Conservation (phyloP, 1,140 invertebrate species). For the Polypedilum vanderplanki region DNA sequence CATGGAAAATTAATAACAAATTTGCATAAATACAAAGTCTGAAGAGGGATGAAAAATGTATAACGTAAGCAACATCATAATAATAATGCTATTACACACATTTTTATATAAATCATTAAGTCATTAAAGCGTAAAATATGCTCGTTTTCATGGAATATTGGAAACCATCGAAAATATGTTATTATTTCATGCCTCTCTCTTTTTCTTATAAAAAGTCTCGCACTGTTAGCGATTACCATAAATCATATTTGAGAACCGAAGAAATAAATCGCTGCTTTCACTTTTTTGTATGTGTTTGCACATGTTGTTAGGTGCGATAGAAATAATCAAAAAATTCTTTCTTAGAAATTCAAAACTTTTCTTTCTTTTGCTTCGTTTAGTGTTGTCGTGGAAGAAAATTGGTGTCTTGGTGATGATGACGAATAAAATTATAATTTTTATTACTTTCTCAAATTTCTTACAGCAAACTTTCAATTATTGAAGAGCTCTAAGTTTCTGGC, state of each 20-base stretch:
- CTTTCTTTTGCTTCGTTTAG: not conserved
- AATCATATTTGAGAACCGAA: not conserved
- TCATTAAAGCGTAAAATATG: slow-evolving; percentile 10
- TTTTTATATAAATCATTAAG: slow-evolving; percentile 26
- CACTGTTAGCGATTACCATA: slow-evolving; percentile 24
- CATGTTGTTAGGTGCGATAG: slow-evolving; percentile 3
- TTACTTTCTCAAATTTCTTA: too few relatives aligned
- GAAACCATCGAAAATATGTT: not conserved
- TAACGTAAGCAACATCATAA: too few relatives aligned
- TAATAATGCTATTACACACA: too few relatives aligned
- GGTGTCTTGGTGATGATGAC: too few relatives aligned
- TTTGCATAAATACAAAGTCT: too few relatives aligned
- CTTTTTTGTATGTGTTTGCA: not conserved
- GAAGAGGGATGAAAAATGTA: too few relatives aligned
- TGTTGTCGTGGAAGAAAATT: too few relatives aligned
- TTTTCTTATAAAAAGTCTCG: not conserved
- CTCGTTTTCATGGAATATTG: not conserved
- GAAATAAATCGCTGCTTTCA: slow-evolving; percentile 17
- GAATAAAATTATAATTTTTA: too few relatives aligned
- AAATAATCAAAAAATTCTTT: not conserved
- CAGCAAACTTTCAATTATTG: too few relatives aligned
- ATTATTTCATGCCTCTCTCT: slow-evolving; percentile 25
- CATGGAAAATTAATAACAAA: too few relatives aligned
- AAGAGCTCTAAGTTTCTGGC: too few relatives aligned
- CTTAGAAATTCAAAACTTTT: not conserved